Evolutionary conservation across 2,797 vertebrate species (phyloP).

Genomic region (Tangara arthus): DNA sequence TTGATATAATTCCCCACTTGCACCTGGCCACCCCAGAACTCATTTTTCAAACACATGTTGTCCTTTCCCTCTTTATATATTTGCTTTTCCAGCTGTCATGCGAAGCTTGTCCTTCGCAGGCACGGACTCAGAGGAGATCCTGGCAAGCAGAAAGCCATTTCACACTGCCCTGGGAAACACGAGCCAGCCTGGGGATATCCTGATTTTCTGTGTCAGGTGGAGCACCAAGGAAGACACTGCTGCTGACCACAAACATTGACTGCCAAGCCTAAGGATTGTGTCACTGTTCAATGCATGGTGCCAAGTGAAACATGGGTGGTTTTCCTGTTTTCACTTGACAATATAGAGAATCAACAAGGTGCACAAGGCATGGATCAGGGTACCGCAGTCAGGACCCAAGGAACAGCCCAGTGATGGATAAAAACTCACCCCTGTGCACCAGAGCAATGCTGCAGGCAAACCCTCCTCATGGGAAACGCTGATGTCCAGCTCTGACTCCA

Average conservation of each 20-base stretch:
- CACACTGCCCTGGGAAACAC: neutral
- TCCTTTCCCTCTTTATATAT: neutral
- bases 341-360: neutral
- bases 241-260: neutral
- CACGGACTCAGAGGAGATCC: neutral
- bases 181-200: neutral
- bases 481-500: neutral
- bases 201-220: neutral
- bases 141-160: neutral
- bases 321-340: neutral
- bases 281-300: neutral
- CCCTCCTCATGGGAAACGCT: neutral
- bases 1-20: conserved; percentile 18
- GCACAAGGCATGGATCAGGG: neutral
- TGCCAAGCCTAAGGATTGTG: neutral
- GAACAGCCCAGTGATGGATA: neutral
- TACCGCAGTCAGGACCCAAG: neutral
- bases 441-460: neutral
- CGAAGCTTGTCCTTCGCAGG: conserved; percentile 14
- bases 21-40: neutral
- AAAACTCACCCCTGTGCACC: neutral
- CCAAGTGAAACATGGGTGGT: neutral
- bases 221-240: neutral
- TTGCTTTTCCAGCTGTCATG: conserved; percentile 7
- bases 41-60: conserved; percentile 12